Evolutionary conservation across 2,797 vertebrate genomes (phyloP).

Genomic region (Taeniopygia guttata): DNA sequence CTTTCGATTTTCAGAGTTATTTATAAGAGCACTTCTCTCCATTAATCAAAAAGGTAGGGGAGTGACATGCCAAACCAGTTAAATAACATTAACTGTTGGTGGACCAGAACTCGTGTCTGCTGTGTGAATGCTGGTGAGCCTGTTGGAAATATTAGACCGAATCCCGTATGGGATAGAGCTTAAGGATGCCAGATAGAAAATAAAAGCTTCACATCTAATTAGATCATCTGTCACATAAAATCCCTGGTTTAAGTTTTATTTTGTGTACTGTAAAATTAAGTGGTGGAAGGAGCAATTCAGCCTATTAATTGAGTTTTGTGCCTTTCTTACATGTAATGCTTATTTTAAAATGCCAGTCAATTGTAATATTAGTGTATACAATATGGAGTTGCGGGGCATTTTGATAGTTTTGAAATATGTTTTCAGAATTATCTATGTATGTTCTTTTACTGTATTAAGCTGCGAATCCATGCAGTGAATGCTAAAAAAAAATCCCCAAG

Average conservation of each 20-base stretch:
- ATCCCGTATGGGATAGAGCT: background rate
- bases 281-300: background rate
- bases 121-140: background rate
- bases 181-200: background rate
- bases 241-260: background rate
- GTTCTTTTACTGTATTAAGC: background rate
- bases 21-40: background rate
- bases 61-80: conserved; percentile 3
- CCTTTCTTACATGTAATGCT: accelerated
- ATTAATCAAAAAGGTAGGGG: conserved; percentile 12
- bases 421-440: background rate
- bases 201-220: background rate
- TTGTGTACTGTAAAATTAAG: background rate
- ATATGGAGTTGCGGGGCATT: background rate
- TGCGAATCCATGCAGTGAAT: background rate
- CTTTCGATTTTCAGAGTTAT: conserved; percentile 6
- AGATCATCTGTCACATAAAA: background rate
- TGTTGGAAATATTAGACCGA: background rate
- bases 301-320: background rate
- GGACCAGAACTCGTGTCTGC: background rate
- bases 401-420: background rate
- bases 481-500: background rate
- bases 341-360: background rate
- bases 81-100: conserved; percentile 15
- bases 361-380: background rate